Conservation (phyloP, 2,888 invertebrate species). For the Disparrhopalites patrizii region DNA sequence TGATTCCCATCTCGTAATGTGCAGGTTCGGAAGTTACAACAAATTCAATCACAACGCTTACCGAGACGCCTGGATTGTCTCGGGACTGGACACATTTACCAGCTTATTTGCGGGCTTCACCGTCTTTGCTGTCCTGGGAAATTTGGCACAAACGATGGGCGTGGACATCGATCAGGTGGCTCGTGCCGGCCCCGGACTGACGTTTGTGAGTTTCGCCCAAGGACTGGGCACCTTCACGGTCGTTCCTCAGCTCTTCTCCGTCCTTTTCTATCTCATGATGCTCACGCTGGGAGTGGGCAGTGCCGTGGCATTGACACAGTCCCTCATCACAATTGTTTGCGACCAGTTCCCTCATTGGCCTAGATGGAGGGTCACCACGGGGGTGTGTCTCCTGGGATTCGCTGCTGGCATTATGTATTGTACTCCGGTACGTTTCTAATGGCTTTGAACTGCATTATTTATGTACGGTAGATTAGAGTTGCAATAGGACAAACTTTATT, state of each 20-base stretch:
- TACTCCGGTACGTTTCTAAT: slow-evolving; percentile 59
- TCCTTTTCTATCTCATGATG: slow-evolving; percentile 80
- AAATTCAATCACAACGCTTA: slow-evolving; percentile 17
- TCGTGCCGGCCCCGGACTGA: slow-evolving; percentile 52
- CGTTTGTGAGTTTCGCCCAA: slow-evolving; percentile 17
- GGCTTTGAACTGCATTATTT: too few relatives aligned
- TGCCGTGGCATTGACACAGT: slow-evolving; percentile 66
- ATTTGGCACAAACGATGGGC: slow-evolving; percentile 63
- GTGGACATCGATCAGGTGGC: slow-evolving; percentile 62
- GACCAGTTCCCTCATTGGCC: slow-evolving; percentile 64
- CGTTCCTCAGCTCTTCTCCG: slow-evolving; percentile 59
- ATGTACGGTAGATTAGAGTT: too few relatives aligned
- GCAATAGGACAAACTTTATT: too few relatives aligned
- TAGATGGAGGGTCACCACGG: slow-evolving; percentile 61
- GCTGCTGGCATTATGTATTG: slow-evolving; percentile 65
- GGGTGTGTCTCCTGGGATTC: slow-evolving; percentile 59
- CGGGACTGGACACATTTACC: slow-evolving; percentile 75
- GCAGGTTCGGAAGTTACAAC: slow-evolving; percentile 24
- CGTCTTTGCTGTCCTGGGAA: slow-evolving; percentile 65
- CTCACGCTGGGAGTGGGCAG: slow-evolving; percentile 73
- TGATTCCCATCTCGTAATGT: neutral
- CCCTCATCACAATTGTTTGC: slow-evolving; percentile 64
- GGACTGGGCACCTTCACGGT: slow-evolving; percentile 9
- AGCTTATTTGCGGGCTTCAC: slow-evolving; percentile 76
- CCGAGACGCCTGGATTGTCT: slow-evolving; percentile 73